Evolutionary conservation across 2,113 vertebrate genomes (phyloP).

Genomic region (Suricata suricatta): DNA sequence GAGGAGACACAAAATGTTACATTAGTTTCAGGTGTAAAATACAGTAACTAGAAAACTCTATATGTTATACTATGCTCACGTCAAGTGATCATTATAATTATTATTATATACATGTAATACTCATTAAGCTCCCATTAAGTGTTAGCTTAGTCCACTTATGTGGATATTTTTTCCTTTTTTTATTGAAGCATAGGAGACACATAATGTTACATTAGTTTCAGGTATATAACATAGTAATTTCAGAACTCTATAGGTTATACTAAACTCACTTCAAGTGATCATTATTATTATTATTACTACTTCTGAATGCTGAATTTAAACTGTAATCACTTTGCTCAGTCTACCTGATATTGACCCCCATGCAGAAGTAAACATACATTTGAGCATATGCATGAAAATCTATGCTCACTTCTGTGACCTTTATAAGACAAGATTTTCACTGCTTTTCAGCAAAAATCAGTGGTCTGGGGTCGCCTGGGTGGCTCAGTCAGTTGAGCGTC

Average conservation of each 20-base stretch:
- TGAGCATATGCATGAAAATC: neutral
- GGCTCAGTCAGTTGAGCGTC: too few relatives aligned
- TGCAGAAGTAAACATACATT: neutral
- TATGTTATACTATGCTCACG: neutral
- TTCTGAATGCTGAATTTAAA: slow-evolving; percentile 74
- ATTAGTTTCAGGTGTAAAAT: neutral
- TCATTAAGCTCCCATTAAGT: too few relatives aligned
- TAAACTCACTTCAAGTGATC: neutral
- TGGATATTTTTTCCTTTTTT: neutral
- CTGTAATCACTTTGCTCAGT: slow-evolving; percentile 55
- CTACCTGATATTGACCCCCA: slow-evolving; percentile 30
- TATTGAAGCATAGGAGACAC: neutral
- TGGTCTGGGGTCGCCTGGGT: neutral
- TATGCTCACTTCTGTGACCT: neutral
- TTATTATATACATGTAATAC: neutral
- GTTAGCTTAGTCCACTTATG: neutral
- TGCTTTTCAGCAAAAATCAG: neutral
- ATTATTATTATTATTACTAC: neutral
- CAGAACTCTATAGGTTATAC: neutral
- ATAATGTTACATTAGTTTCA: neutral
- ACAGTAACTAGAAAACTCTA: neutral
- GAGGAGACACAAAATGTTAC: neutral
- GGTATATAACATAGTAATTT: neutral
- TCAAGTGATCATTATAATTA: neutral
- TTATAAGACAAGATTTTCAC: neutral